These are phyloP conservation scores for Drosophila tripunctata DNA, from an alignment of 2,888 invertebrate species.

Conservation along the genomic window DNA sequence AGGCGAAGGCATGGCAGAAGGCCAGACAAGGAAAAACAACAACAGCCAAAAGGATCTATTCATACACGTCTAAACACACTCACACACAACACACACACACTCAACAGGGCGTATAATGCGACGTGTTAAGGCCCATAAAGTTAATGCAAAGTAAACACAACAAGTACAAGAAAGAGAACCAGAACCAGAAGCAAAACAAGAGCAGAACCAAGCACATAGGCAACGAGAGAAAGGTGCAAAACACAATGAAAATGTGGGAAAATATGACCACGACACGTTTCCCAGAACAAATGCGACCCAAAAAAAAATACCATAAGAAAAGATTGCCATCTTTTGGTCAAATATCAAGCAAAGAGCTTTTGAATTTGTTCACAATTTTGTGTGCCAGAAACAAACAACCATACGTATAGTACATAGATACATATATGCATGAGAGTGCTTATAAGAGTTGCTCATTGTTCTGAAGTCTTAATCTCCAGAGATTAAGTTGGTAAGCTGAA, in stretches of 20 bases:
- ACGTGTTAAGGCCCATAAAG: constrained; percentile 69
- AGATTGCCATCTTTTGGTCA: constrained; percentile 3
- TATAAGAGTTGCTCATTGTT: background rate
- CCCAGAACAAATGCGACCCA: constrained; percentile 16
- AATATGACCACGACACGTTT: constrained; percentile 28
- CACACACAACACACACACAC: constrained; percentile 5
- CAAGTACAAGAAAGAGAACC: constrained; percentile 17
- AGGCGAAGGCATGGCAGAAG: background rate
- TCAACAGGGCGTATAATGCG: constrained; percentile 54
- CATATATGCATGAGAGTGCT: background rate
- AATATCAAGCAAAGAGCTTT: background rate
- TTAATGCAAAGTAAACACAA: constrained; percentile 65
- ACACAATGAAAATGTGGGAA: constrained; percentile 23
- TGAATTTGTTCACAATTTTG: background rate
- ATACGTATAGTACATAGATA: no score
- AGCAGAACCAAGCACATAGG: constrained; percentile 16
- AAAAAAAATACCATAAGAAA: constrained; percentile 8
- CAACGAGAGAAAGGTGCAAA: constrained; percentile 15
- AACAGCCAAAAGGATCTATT: constrained; percentile 35
- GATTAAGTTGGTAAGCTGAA: background rate
- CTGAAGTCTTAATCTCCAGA: background rate
- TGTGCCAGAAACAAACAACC: background rate
- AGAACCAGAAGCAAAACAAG: constrained; percentile 7
- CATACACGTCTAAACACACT: no score
- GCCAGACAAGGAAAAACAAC: constrained; percentile 12